Base-by-base conservation (phyloP, 2,888 invertebrate genomes). In the Bellardia bayeri region DNA sequence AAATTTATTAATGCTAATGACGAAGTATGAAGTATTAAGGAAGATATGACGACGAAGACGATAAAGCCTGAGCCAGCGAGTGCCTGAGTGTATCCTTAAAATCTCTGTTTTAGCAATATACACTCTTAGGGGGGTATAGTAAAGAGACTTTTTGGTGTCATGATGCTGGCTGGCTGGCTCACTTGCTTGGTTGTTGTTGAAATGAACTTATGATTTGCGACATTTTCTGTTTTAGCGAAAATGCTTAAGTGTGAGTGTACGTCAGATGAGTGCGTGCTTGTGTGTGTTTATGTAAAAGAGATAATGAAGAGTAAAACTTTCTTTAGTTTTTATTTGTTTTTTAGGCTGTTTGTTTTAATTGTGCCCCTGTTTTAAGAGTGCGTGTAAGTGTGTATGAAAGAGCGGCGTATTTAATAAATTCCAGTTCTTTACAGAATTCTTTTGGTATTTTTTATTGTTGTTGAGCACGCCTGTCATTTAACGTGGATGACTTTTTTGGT, bases 41-140 rank as follows among this genome's bases (percentile, higher is more conserved):
- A 4, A 33, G 54, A 49, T 54, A 14, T 40, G 37, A 68, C 14
- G 6, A 54, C 33, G 37, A 23, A 1, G 71, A 42, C n/a, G 54
- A 68, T 0, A 37, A 23, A 56, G n/a, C 54, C 2, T 54, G 40
- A 56, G n/a, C 54, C 30, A 76, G 45, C 13, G n/a, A n/a, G 23
- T 16, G 37, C 16, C 49, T 56, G 71, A 63, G 45, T 74, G 51
- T 64, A 33, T 33, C 45, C 45, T 45, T 33, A 8, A 74, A 58
- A 40, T 64, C 79, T 87, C 75, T 78, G 14, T 40, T 78, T 87
- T 84, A 81, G 72, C 84, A 72, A 87, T 87, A 87, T 87, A 85
- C 82, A 30, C 69, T 79, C 63, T 13, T 16, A 45, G 14, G 16
- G 40, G 71, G 72, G 81, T 87, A 87, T 81, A 84, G 84, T 78